These are phyloP conservation scores for Hephaestus fuliginosus DNA, from an alignment of 2,797 vertebrate genomes.

Conservation along the genomic window DNA sequence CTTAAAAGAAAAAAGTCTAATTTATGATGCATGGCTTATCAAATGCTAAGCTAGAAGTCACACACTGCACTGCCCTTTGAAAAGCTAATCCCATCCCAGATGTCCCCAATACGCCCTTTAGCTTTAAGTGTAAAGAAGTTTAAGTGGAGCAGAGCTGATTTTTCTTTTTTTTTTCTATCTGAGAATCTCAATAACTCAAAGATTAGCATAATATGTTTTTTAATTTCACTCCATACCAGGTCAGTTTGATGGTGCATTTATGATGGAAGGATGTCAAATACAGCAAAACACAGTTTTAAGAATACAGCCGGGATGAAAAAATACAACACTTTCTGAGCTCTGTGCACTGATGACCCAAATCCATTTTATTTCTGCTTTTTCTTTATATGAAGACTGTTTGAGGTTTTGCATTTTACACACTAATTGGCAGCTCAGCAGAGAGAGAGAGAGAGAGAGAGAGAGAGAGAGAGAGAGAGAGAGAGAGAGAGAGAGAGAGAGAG, in stretches of 20 bases:
- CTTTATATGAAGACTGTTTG: conserved; percentile 29
- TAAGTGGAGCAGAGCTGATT: conserved; percentile 20
- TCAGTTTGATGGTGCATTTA: neutral
- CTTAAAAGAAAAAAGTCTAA: conserved; percentile 32
- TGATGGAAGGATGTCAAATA: neutral
- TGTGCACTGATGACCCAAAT: conserved; percentile 55
- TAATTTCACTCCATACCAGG: neutral
- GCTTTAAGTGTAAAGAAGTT: conserved; percentile 8
- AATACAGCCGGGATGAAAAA: conserved; percentile 9
- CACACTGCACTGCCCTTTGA: conserved; percentile 41
- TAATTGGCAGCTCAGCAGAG: conserved; percentile 55
- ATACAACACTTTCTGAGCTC: conserved; percentile 17
- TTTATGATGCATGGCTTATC: conserved; percentile 28
- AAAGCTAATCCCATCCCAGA: conserved; percentile 48
- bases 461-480: neutral
- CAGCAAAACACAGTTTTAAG: conserved; percentile 27
- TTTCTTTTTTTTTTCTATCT: conserved; percentile 21
- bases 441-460: neutral
- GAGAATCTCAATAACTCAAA: conserved; percentile 12
- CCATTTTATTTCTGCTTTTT: conserved; percentile 52
- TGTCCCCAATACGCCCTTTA: conserved; percentile 40
- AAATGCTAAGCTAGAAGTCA: conserved; percentile 30
- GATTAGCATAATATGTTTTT: neutral
- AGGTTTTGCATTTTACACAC: conserved; percentile 47
- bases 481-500: neutral